Conservation (phyloP, 2,113 vertebrate species). For the Zapornia atra region DNA sequence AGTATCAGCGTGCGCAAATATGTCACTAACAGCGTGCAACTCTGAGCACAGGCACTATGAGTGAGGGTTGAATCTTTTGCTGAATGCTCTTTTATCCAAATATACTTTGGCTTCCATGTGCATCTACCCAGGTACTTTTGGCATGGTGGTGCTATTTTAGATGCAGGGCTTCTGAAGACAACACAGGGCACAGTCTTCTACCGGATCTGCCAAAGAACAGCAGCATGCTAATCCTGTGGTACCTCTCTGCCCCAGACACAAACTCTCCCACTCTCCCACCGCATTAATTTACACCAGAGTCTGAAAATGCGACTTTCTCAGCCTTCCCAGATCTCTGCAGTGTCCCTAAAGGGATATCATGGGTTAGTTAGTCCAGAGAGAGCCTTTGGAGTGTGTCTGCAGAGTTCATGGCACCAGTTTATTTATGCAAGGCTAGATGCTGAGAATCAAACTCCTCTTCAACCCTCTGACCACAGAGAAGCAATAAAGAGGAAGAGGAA, state of each 20-base stretch:
- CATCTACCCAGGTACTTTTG: background rate
- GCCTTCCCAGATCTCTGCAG: background rate
- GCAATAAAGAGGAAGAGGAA: background rate
- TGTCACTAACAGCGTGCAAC: accelerated
- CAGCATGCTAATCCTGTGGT: background rate
- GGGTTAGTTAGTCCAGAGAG: background rate
- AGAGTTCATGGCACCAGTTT: background rate
- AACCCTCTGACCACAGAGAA: background rate
- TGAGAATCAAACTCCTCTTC: conserved; percentile 11
- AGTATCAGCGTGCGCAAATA: background rate
- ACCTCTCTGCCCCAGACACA: background rate
- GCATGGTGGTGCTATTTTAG: background rate
- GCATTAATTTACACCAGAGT: background rate
- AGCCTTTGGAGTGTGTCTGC: background rate
- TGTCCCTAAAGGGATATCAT: background rate
- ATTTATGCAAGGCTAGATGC: background rate
- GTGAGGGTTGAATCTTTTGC: background rate
- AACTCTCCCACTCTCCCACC: background rate
- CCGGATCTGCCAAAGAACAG: background rate
- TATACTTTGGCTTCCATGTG: background rate
- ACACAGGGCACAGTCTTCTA: accelerated
- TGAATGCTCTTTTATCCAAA: background rate
- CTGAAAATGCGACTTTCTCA: background rate
- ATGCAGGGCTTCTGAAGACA: background rate
- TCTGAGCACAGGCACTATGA: background rate